These are phyloP conservation scores for Aplysina aerophoba DNA, from an alignment of 37 sponge, comb jelly and placozoan genomes.

Conservation along the genomic window DNA sequence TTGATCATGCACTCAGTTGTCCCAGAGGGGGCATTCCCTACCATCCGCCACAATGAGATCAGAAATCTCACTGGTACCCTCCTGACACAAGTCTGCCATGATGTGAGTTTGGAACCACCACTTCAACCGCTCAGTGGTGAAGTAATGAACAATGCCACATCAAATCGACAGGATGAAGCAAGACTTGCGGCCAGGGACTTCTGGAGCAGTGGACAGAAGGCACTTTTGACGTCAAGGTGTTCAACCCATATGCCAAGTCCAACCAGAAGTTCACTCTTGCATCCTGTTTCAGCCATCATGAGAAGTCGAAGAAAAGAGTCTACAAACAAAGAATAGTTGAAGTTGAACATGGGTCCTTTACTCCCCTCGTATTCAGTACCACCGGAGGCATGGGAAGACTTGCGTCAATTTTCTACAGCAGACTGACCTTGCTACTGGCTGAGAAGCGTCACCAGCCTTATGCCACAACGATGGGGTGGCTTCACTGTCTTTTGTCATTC, in stretches of 20 bases:
- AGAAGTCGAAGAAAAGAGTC: neutral
- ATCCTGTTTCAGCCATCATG: slow-evolving; percentile 21
- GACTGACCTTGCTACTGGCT: neutral
- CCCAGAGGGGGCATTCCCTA: slow-evolving; percentile 12
- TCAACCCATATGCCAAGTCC: slow-evolving; percentile 33
- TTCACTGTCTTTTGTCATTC: neutral
- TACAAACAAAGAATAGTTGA: slow-evolving; percentile 14
- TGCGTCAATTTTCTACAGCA: slow-evolving; percentile 27
- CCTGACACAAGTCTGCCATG: slow-evolving; percentile 25
- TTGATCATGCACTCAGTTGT: slow-evolving; percentile 24
- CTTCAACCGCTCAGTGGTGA: slow-evolving; percentile 29
- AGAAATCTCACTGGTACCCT: slow-evolving; percentile 22
- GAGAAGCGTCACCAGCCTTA: slow-evolving; percentile 19
- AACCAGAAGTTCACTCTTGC: slow-evolving; percentile 27
- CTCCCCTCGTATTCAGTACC: slow-evolving; percentile 2
- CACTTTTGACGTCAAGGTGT: slow-evolving; percentile 27
- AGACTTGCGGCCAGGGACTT: slow-evolving; percentile 23
- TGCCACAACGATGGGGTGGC: slow-evolving; percentile 26
- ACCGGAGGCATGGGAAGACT: slow-evolving; percentile 20
- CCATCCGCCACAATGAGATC: slow-evolving; percentile 25
- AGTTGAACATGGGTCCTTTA: slow-evolving; percentile 21
- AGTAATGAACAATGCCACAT: neutral
- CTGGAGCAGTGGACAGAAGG: slow-evolving; percentile 29
- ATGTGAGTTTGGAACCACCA: slow-evolving; percentile 9
- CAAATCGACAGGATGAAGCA: slow-evolving; percentile 19